These are phyloP conservation scores for Urocyon cinereoargenteus DNA, from an alignment of 2,797 vertebrate species.

Conservation along the genomic window DNA sequence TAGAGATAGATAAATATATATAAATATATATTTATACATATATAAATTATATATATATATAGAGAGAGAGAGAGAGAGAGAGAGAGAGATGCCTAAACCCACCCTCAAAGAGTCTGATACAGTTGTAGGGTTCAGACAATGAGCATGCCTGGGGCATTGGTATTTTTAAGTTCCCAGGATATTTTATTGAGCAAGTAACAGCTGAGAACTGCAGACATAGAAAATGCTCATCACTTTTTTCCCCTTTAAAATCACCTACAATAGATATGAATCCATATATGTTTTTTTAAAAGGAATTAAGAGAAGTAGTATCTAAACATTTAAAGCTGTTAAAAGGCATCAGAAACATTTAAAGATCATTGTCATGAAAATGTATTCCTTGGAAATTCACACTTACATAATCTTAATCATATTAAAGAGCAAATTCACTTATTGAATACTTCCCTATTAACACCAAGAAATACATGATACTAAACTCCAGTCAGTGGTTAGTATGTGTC, in stretches of 20 bases:
- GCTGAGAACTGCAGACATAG: not conserved
- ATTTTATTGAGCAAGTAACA: not conserved
- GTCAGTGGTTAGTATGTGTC: not conserved
- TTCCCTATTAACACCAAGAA: constrained; percentile 61
- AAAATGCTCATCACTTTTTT: not conserved
- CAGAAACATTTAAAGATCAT: not conserved
- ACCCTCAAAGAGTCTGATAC: not conserved
- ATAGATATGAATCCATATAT: not conserved
- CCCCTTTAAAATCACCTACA: constrained; percentile 38
- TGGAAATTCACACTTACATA: constrained; percentile 80
- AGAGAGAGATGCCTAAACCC: not conserved
- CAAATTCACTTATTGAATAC: constrained; percentile 69
- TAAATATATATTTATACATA: not conserved
- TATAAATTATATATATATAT: too few species aligned
- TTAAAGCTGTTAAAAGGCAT: constrained; percentile 25
- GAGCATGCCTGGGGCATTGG: not conserved
- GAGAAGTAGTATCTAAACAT: constrained; percentile 30
- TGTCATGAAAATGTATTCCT: constrained; percentile 59
- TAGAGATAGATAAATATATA: not conserved
- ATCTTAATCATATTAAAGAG: constrained; percentile 72
- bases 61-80: not conserved
- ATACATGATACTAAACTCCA: constrained; percentile 27
- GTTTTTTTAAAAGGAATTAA: not conserved
- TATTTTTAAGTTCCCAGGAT: not conserved
- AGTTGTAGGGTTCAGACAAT: not conserved